Evolutionary conservation across 1,140 invertebrate genomes (phyloP).

Genomic region (Ceratina australensis): DNA sequence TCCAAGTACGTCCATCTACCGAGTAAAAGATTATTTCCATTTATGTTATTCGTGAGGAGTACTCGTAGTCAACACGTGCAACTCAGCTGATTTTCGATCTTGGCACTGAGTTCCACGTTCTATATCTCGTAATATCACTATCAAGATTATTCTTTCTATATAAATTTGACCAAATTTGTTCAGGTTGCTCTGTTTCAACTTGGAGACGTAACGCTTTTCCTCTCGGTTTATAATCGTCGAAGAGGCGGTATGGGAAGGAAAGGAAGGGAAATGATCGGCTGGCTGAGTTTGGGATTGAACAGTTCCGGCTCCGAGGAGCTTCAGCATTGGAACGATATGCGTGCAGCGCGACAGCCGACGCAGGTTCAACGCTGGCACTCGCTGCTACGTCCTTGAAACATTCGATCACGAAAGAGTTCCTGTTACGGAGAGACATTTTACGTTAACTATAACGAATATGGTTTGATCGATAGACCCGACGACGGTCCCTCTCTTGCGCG

Average conservation of each 20-base stretch:
- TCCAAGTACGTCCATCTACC: slow-evolving; percentile 84
- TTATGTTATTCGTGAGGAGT: no score
- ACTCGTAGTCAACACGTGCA: no score
- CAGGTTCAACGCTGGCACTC: slow-evolving; percentile 78
- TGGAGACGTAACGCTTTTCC: slow-evolving; percentile 96
- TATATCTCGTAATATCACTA: no score
- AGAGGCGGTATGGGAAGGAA: slow-evolving; percentile 93
- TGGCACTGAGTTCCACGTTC: no score
- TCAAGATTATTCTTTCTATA: not conserved
- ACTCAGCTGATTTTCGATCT: no score
- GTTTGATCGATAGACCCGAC: slow-evolving; percentile 25
- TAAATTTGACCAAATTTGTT: not conserved
- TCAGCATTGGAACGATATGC: slow-evolving; percentile 97
- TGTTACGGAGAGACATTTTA: slow-evolving; percentile 33
- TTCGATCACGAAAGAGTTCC: slow-evolving; percentile 46
- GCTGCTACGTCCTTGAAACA: slow-evolving; percentile 73
- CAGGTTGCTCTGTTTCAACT: slow-evolving; percentile 96
- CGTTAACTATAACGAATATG: slow-evolving; percentile 23
- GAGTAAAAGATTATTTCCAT: no score
- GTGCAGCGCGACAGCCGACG: slow-evolving; percentile 77
- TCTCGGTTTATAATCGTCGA: slow-evolving; percentile 94
- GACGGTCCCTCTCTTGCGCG: not conserved
- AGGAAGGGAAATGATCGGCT: slow-evolving; percentile 92
- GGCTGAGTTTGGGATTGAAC: slow-evolving; percentile 95
- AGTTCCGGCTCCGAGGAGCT: slow-evolving; percentile 94